Evolutionary conservation across 53 echinoderm and acorn worm genomes (phyloP), one percentile per base, ranked within the genome.

Genomic region (Astropecten irregularis): DNA sequence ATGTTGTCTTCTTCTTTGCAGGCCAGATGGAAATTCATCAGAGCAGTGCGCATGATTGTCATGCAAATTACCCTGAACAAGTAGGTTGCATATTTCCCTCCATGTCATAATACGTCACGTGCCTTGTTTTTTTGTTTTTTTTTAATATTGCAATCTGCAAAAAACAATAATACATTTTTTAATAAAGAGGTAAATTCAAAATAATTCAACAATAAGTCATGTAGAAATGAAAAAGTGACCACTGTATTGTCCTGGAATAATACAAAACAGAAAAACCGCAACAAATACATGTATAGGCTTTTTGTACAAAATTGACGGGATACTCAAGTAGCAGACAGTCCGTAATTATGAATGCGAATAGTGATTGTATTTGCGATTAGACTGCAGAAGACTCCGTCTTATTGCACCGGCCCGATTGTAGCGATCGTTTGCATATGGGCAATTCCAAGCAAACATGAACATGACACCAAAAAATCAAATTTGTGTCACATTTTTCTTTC

Each of bases 11-110:
- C 50, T 49, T 44, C 34, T 25, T 66, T 54, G n/a, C 48, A 91
- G 88, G 88, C 88, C 23, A 77, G 71, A 68, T 88, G 77, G 88
- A 73, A 83, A 40, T 91, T 91, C 51, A 84, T 76, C 40, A 73
- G 69, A 18, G 91, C 88, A 23, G 82, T 79, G 6, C 84, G 88
- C 4, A 88, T 91, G 84, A 60, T 91, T 42, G 83, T 88, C 34
- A 84, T 91, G 81, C 88, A 91, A 47, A 88, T 67, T 39, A 53
- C 84, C 6, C 69, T 91, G 46, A 91, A 84, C 84, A 91, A 61
- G 91, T 91, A 69, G 87, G 90, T 71, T 10, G 1, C 15, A 34
- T 30, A 34, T 37, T 48, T 21, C 7, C n/a, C n/a, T n/a, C n/a
- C n/a, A n/a, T n/a, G n/a, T n/a, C n/a, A n/a, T 56, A 14, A 56